Evolutionary conservation across 2,888 invertebrate species (phyloP).

Genomic region (Gryllus longicercus): DNA sequence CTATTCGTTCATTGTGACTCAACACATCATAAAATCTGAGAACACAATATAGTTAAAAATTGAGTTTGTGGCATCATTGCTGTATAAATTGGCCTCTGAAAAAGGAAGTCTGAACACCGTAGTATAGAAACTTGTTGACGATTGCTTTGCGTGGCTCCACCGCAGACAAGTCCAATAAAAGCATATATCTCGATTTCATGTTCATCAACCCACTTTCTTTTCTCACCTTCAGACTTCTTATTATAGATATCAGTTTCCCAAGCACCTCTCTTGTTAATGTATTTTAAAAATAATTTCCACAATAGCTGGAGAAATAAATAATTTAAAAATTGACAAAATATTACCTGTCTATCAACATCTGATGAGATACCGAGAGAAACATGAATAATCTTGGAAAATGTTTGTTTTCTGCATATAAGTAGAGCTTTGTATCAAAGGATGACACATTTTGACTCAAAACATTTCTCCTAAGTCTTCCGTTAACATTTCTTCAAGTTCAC

Average conservation of each 20-base stretch:
- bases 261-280: not conserved
- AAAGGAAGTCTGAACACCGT: not conserved
- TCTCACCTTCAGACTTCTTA: not conserved
- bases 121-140: not conserved
- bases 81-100: conserved; percentile 6
- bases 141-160: not conserved
- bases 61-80: not conserved
- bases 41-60: not conserved
- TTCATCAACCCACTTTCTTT: not conserved
- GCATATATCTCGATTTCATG: not conserved
- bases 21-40: too few relatives aligned
- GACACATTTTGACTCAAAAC: too few relatives aligned
- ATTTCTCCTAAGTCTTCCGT: too few relatives aligned
- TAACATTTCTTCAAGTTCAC: too few relatives aligned
- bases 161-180: not conserved
- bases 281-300: not conserved
- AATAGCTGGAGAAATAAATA: not conserved
- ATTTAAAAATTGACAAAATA: not conserved
- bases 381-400: too few relatives aligned
- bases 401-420: too few relatives aligned
- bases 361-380: not conserved
- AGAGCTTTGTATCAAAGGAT: too few relatives aligned
- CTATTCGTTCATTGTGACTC: too few relatives aligned
- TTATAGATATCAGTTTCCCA: not conserved
- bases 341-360: not conserved